Evolutionary conservation across 2,888 invertebrate genomes (phyloP), one percentile per base, ranked within the genome.

Genomic region (Drosophila setosimentum): DNA sequence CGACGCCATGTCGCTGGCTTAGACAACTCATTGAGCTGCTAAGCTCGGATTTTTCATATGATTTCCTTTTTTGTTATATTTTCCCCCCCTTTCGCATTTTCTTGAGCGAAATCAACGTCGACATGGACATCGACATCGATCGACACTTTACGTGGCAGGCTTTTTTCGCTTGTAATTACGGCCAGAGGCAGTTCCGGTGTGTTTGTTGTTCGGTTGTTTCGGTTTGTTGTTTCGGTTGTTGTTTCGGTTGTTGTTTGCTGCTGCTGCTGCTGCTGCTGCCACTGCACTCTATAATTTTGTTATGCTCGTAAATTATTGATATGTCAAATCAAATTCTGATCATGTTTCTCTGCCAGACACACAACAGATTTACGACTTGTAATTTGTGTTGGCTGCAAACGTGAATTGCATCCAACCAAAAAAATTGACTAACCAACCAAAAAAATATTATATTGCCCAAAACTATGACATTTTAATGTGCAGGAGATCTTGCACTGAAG

Each of bases 301-400:
- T 77, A 82, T 64, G 59, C 73, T 78, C 78, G 68, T 78, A 87
- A 90, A 87, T 90, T 89, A 86, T 86, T 80, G 88, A 88, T 83
- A 76, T 89, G 85, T 80, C 90, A 84, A 87, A 87, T 87, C 87
- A 90, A 86, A 90, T 81, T 81, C 76, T 78, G 72, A 51, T 54
- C 84, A 64, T 65, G 87, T 78, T 83, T 78, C 62, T 72, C 67
- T 58, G 62, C 45, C 50, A 35, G 65, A 53, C 68, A 58, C 69
- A 68, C 42, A 32, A 37, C 57, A 69, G 76, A 84, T 87, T 89
- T 89, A 87, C 87, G 57, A 69, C 61, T 42, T 37, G 71, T 73
- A 76, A 72, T 69, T 78, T 76, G 60, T 60, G 69, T 67, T 64
- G 63, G 68, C 40, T 42, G 61, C 59, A 42, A 68, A 62, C 64